Conservation (phyloP, 2,113 vertebrate species). For the Rousettus leschenaultii region DNA sequence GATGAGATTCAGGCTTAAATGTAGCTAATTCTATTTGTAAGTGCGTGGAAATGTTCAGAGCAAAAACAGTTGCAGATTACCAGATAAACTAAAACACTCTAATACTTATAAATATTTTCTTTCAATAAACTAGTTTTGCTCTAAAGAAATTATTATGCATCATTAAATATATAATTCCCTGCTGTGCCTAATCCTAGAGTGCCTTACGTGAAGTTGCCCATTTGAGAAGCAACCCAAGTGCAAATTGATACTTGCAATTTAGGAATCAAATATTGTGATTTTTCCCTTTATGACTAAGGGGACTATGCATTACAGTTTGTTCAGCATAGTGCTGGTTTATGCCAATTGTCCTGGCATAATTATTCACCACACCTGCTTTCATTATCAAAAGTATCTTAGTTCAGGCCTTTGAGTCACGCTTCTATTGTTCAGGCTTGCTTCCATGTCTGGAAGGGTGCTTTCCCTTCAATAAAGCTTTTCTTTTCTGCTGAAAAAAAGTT, state of each 20-base stretch:
- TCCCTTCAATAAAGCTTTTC: no score
- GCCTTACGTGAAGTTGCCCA: background rate
- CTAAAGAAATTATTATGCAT: constrained; percentile 2
- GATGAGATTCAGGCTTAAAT: background rate
- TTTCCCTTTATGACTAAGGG: background rate
- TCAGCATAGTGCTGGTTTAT: background rate
- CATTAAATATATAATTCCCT: constrained; percentile 10
- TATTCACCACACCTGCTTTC: background rate
- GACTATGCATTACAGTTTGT: background rate
- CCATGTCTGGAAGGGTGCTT: no score
- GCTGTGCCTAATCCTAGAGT: background rate
- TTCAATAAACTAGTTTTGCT: background rate
- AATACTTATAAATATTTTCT: background rate
- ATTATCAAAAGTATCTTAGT: background rate
- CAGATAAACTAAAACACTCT: background rate
- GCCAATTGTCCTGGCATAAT: background rate
- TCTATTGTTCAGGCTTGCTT: no score
- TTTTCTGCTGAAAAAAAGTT: no score
- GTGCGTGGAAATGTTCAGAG: background rate
- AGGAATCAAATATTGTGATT: background rate
- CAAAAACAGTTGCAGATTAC: constrained; percentile 4
- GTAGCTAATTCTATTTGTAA: background rate
- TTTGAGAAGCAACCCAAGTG: constrained; percentile 1
- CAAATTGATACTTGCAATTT: background rate
- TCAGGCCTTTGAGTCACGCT: background rate